These are phyloP conservation scores for Threskiornis aethiopicus DNA, from an alignment of 2,797 vertebrate species.

Conservation along the genomic window DNA sequence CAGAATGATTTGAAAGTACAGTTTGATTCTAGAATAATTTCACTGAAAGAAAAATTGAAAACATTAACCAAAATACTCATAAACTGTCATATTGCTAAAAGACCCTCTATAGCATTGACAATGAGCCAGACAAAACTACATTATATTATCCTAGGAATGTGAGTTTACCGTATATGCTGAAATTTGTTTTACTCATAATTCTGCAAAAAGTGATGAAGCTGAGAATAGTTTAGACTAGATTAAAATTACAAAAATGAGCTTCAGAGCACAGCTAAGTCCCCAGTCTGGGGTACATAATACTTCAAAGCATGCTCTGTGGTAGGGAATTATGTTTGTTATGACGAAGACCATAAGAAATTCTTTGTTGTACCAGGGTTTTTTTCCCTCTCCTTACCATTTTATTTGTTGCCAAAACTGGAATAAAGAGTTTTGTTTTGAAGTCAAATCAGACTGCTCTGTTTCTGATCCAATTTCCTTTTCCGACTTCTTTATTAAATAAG, in stretches of 20 bases:
- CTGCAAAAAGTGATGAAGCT: neutral
- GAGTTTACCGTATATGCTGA: neutral
- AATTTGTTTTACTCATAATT: neutral
- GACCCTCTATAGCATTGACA: rapidly evolving
- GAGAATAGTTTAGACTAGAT: neutral
- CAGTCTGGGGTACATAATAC: neutral
- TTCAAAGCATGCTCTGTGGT: neutral
- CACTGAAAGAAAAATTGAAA: neutral
- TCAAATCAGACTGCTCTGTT: neutral
- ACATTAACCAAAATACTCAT: neutral
- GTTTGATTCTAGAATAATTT: neutral
- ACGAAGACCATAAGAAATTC: neutral
- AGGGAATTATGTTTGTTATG: neutral
- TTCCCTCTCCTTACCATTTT: neutral
- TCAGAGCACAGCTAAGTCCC: neutral
- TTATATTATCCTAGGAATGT: neutral
- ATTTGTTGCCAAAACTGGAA: neutral
- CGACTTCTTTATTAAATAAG: neutral
- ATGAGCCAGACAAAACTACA: rapidly evolving
- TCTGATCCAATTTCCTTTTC: neutral
- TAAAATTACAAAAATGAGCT: neutral
- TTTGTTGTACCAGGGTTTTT: neutral
- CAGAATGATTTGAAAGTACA: neutral
- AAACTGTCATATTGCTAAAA: neutral
- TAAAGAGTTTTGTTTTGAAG: neutral